Conservation (phyloP, 2,113 vertebrate genomes). For the Eurystomus gularis region DNA sequence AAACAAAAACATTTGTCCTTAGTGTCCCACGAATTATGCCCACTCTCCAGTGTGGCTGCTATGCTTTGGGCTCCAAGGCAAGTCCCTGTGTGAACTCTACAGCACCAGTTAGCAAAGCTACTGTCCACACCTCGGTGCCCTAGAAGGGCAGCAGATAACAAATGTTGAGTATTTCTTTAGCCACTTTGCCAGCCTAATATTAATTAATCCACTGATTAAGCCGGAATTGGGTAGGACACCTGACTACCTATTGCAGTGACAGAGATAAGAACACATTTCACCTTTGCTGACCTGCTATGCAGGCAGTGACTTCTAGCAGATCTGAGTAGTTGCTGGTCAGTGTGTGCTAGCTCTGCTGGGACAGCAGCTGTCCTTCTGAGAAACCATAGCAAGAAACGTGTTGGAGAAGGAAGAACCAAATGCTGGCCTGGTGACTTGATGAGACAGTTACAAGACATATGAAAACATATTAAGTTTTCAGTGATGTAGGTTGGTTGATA, state of each 20-base stretch:
- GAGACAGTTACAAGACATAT: neutral
- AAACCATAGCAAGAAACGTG: neutral
- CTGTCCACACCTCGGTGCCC: neutral
- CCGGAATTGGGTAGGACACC: neutral
- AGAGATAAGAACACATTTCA: neutral
- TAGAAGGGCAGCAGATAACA: neutral
- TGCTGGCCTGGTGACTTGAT: neutral
- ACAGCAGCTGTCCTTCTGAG: neutral
- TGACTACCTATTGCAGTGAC: neutral
- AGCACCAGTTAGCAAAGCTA: neutral
- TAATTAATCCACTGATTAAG: neutral
- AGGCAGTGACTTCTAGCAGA: neutral
- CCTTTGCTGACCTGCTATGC: neutral
- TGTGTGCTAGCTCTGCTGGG: neutral
- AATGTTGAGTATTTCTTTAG: neutral
- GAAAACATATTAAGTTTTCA: neutral
- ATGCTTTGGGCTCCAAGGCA: neutral
- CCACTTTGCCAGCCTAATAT: neutral
- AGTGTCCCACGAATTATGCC: neutral
- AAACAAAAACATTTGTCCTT: neutral
- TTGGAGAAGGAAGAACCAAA: neutral
- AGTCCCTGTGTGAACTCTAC: neutral
- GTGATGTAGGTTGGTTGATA: neutral
- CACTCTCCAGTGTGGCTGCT: neutral
- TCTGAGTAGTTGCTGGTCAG: neutral